Conservation (phyloP, 2,888 invertebrate species). For the Trichogramma evanescens region DNA sequence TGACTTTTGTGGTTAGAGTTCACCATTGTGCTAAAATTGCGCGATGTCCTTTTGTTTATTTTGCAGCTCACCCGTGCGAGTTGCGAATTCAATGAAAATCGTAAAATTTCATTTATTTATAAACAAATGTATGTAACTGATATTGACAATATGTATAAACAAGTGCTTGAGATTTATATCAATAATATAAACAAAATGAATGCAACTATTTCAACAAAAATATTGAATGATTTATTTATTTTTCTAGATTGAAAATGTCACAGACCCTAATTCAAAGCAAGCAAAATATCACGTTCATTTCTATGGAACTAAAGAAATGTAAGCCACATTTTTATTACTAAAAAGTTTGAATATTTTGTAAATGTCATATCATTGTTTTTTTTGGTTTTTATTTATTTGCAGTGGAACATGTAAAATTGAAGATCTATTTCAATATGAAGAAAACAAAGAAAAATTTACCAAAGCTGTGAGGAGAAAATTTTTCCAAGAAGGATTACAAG, state of each 20-base stretch:
- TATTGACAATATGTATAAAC: too few species aligned
- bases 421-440: slow-evolving; percentile 77
- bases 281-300: slow-evolving; percentile 76
- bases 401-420: slow-evolving; percentile 62
- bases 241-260: slow-evolving; percentile 55
- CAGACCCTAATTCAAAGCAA: slow-evolving; percentile 58
- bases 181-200: not conserved
- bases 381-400: not conserved
- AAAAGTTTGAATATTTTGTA: not conserved
- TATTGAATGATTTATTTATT: slow-evolving; percentile 18
- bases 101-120: too few species aligned
- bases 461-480: slow-evolving; percentile 74
- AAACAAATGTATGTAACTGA: too few species aligned
- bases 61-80: too few species aligned
- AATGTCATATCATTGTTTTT: not conserved
- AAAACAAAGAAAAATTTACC: slow-evolving; percentile 70
- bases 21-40: too few species aligned
- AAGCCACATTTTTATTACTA: slow-evolving; percentile 46
- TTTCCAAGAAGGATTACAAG: slow-evolving; percentile 80
- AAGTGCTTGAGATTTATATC: not conserved
- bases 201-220: not conserved
- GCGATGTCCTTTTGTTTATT: too few species aligned
- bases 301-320: slow-evolving; percentile 92
- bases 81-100: too few species aligned
- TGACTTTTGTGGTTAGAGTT: too few species aligned